phyloP scores from a whole-genome alignment of 2,888 invertebrate species.

The Dorcus hopei region DNA sequence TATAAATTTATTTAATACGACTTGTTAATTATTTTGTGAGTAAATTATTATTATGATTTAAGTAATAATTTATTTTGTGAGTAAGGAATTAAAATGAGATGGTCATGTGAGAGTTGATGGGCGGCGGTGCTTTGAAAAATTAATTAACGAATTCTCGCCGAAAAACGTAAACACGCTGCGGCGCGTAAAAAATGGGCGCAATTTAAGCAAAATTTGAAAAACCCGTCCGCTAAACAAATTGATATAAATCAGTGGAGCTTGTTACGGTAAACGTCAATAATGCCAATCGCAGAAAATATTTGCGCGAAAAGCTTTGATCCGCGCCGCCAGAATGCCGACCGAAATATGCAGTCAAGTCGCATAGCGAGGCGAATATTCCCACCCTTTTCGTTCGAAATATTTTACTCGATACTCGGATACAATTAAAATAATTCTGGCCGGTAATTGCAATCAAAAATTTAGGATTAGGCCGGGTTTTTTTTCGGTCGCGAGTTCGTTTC shows the following conservation, averaged over 20 bases:
- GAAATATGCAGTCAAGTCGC: slow-evolving; percentile 34
- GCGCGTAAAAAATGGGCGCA: neutral
- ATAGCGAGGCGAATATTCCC: slow-evolving; percentile 32
- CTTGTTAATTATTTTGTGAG: no score
- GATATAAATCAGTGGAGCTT: slow-evolving; percentile 18
- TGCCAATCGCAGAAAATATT: slow-evolving; percentile 35
- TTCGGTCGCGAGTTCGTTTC: slow-evolving; percentile 3
- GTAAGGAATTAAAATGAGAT: no score
- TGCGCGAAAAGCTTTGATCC: slow-evolving; percentile 31
- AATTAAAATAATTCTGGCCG: slow-evolving; percentile 1
- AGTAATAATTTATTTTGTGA: no score
- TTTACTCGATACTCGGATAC: slow-evolving; percentile 5
- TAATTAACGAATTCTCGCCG: neutral
- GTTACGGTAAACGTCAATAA: slow-evolving; percentile 29
- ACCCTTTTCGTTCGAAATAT: slow-evolving; percentile 25
- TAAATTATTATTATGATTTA: no score
- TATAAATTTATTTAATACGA: no score
- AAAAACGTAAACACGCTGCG: neutral
- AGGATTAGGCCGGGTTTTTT: neutral
- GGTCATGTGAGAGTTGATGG: no score
- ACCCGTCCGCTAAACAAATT: slow-evolving; percentile 5
- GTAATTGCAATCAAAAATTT: slow-evolving; percentile 2
- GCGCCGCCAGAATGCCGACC: slow-evolving; percentile 25
- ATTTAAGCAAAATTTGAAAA: slow-evolving; percentile 1
- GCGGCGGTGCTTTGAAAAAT: neutral